phyloP scores from a whole-genome alignment of 2,113 vertebrate species.

The Anthoscopus minutus region DNA sequence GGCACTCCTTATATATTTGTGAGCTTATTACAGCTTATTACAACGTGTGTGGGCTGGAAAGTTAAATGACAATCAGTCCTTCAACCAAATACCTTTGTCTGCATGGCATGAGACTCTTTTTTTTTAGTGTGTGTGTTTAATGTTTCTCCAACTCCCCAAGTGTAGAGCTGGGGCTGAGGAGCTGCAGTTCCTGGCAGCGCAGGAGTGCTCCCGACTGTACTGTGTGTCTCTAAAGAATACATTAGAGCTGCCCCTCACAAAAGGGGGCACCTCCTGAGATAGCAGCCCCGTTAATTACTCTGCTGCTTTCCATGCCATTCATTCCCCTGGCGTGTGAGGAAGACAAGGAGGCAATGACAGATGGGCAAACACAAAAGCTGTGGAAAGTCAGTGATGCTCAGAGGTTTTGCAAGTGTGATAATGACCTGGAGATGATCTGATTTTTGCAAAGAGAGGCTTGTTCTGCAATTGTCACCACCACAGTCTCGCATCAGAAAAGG shows the following conservation, averaged over 20 bases:
- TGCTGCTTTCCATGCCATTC: background rate
- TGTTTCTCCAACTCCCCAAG: background rate
- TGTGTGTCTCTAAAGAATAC: background rate
- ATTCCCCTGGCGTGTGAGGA: background rate
- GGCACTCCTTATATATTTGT: background rate
- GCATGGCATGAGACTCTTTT: background rate
- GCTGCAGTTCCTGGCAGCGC: background rate
- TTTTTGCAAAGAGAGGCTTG: background rate
- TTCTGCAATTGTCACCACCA: background rate
- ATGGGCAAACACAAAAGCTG: constrained; percentile 21
- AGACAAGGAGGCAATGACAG: background rate
- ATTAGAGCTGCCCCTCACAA: background rate
- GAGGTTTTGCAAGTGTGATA: background rate
- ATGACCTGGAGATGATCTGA: constrained; percentile 26
- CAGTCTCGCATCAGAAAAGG: background rate
- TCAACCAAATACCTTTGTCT: background rate
- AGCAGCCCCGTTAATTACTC: background rate
- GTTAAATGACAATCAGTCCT: background rate
- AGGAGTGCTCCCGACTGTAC: background rate
- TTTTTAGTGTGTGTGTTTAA: background rate
- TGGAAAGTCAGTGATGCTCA: background rate
- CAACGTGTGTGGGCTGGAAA: background rate
- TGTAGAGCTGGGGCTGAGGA: background rate
- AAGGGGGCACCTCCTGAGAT: background rate
- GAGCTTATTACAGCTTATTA: background rate